Conservation (phyloP, 2,797 vertebrate species). For the Rhabdomys pumilio region DNA sequence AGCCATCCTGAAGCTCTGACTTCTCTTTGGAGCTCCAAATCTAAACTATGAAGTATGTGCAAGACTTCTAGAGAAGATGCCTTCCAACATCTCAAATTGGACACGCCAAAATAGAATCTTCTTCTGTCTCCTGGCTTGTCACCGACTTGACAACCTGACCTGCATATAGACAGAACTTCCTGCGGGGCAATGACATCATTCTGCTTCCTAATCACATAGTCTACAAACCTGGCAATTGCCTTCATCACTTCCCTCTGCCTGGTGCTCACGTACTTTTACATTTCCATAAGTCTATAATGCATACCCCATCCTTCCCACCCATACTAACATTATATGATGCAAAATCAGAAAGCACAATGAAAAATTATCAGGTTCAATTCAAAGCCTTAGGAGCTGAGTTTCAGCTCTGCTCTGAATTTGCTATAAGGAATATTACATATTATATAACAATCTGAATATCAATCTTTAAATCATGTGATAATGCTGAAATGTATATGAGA, state of each 20-base stretch:
- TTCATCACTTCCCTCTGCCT: background rate
- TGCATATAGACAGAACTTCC: background rate
- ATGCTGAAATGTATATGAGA: background rate
- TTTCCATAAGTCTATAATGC: background rate
- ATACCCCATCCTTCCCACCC: background rate
- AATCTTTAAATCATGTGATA: conserved; percentile 43
- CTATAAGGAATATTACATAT: background rate
- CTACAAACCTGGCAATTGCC: background rate
- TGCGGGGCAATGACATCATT: background rate
- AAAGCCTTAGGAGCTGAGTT: background rate
- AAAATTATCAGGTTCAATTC: background rate
- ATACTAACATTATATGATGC: background rate
- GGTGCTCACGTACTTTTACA: background rate
- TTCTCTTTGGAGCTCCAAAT: conserved; percentile 49
- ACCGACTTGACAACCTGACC: background rate
- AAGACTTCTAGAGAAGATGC: background rate
- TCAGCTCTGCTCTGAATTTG: conserved; percentile 17
- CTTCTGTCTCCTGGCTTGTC: background rate
- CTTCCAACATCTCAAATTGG: conserved; percentile 22
- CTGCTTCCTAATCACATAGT: background rate
- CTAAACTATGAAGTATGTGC: conserved; percentile 32
- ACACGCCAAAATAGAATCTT: background rate
- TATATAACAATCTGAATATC: conserved; percentile 29
- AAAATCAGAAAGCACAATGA: background rate
- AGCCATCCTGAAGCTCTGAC: conserved; percentile 1